These are phyloP conservation scores for Xestia xanthographa DNA, from an alignment of 2,888 invertebrate genomes.

Conservation along the genomic window DNA sequence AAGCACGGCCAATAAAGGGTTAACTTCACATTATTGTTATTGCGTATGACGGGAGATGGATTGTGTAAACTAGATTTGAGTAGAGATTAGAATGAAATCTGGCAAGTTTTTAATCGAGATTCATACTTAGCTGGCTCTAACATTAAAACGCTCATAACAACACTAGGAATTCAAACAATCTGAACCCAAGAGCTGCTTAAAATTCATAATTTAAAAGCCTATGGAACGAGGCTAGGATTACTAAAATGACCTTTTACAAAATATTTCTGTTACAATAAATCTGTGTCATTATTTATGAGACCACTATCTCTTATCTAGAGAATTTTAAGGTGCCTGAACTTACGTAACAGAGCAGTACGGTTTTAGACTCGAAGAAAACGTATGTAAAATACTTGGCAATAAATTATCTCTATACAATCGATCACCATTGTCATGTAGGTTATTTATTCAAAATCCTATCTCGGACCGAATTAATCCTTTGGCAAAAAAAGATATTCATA, in stretches of 20 bases:
- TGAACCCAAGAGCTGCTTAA: slow-evolving; percentile 39
- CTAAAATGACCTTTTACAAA: slow-evolving; percentile 67
- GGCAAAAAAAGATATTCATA: slow-evolving; percentile 76
- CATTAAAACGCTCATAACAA: slow-evolving; percentile 18
- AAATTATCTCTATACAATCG: slow-evolving; percentile 70
- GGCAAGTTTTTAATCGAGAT: slow-evolving; percentile 28
- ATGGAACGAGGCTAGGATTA: slow-evolving; percentile 49
- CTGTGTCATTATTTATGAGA: slow-evolving; percentile 68
- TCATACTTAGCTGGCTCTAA: background rate
- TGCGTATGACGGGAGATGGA: slow-evolving; percentile 79
- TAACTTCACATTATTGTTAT: slow-evolving; percentile 84
- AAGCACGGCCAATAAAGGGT: slow-evolving; percentile 88
- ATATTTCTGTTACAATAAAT: slow-evolving; percentile 69
- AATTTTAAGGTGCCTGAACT: slow-evolving; percentile 59
- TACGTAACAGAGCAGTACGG: slow-evolving; percentile 59
- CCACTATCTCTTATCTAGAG: slow-evolving; percentile 70
- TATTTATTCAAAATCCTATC: slow-evolving; percentile 77
- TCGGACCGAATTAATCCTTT: slow-evolving; percentile 83
- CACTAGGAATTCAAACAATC: slow-evolving; percentile 29
- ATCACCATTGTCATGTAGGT: slow-evolving; percentile 71
- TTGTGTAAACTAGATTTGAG: slow-evolving; percentile 62
- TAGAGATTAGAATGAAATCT: slow-evolving; percentile 48
- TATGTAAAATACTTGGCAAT: slow-evolving; percentile 70
- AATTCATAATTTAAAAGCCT: slow-evolving; percentile 51
- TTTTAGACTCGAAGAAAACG: slow-evolving; percentile 54